phyloP scores from a whole-genome alignment of 2,888 invertebrate species.

The Terebella lapidaria region DNA sequence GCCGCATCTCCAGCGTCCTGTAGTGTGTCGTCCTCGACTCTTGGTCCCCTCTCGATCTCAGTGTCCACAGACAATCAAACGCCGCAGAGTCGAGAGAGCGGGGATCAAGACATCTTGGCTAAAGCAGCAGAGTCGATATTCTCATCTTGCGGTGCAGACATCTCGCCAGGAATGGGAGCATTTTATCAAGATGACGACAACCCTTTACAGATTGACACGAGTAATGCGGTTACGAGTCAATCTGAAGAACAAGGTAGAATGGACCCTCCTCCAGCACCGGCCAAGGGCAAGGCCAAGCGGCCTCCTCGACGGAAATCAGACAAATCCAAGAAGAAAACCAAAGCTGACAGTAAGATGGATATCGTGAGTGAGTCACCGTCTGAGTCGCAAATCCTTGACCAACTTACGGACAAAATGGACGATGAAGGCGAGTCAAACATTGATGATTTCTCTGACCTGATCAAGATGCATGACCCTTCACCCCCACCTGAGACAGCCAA shows the following conservation, averaged over 20 bases:
- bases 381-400: background rate
- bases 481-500: background rate
- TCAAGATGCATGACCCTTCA: conserved; percentile 7
- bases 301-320: conserved; percentile 1
- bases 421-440: conserved; percentile 18
- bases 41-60: background rate
- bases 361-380: background rate
- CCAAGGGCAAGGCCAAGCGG: background rate
- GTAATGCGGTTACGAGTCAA: conserved; percentile 10
- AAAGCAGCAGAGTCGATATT: conserved; percentile 54
- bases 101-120: conserved; percentile 46
- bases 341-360: background rate
- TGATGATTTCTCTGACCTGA: conserved; percentile 16
- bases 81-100: too few species aligned
- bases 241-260: background rate
- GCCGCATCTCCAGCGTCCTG: too few species aligned
- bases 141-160: conserved; percentile 8
- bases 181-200: conserved; percentile 37
- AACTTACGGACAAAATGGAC: conserved; percentile 6
- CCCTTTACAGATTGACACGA: conserved; percentile 28
- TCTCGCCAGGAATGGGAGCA: conserved; percentile 27
- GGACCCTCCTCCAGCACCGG: background rate
- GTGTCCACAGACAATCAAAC: background rate
- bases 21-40: too few species aligned
- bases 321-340: conserved; percentile 12